Evolutionary conservation across 64 coral and sea anemone species (phyloP).

Genomic region (Exaiptasia diaphana): DNA sequence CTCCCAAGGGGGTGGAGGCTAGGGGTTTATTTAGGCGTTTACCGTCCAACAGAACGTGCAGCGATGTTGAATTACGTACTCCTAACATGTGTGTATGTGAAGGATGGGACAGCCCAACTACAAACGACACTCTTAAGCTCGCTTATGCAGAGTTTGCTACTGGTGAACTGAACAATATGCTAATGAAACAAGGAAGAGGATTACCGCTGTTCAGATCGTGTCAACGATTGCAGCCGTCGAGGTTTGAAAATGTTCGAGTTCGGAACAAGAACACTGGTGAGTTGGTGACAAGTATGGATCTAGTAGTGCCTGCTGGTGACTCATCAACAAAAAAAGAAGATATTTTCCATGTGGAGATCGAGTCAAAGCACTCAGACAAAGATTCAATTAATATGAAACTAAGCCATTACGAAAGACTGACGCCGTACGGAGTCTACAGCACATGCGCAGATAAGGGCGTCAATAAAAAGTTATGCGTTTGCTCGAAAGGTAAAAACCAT

Average conservation of each 20-base stretch:
- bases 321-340: slow-evolving; percentile 19
- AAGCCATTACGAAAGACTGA: slow-evolving; percentile 21
- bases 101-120: slow-evolving; percentile 46
- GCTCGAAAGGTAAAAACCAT: background rate
- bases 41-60: slow-evolving; percentile 16
- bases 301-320: slow-evolving; percentile 22
- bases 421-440: slow-evolving; percentile 41
- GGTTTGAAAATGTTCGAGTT: slow-evolving; percentile 36
- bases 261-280: slow-evolving; percentile 3
- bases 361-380: background rate
- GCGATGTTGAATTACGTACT: slow-evolving; percentile 41
- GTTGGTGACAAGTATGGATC: slow-evolving; percentile 30
- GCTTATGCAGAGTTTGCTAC: slow-evolving; percentile 58
- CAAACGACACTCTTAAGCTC: slow-evolving; percentile 34
- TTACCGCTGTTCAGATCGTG: slow-evolving; percentile 41
- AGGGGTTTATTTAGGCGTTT: slow-evolving; percentile 23
- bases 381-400: slow-evolving; percentile 34
- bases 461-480: slow-evolving; percentile 52
- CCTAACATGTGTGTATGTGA: slow-evolving; percentile 61
- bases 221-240: slow-evolving; percentile 5
- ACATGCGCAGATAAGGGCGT: slow-evolving; percentile 48
- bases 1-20: background rate
- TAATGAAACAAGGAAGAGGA: slow-evolving; percentile 2
- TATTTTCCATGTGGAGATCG: slow-evolving; percentile 13
- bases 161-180: slow-evolving; percentile 47